phyloP scores from a whole-genome alignment of 2,797 vertebrate genomes.

The Chiroxiphia lanceolata region DNA sequence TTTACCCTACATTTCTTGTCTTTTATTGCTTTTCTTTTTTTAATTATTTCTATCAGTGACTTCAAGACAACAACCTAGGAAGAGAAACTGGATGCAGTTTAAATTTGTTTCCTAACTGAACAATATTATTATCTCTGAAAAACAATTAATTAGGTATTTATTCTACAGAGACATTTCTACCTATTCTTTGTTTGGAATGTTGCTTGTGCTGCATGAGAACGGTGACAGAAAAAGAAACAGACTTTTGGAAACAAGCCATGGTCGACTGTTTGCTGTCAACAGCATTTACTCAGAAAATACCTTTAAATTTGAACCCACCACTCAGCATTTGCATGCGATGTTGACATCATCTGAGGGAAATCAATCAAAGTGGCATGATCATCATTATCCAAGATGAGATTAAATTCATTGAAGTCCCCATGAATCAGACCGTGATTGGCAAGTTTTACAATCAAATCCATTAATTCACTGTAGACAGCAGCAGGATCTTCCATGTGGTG shows the following conservation, averaged over 20 bases:
- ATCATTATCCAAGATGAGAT: slow-evolving; percentile 90
- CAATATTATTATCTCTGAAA: neutral
- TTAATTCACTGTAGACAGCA: slow-evolving; percentile 89
- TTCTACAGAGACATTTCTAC: neutral
- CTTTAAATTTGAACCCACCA: slow-evolving; percentile 78
- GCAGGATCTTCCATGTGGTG: slow-evolving; percentile 87
- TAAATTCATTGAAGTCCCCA: slow-evolving; percentile 98
- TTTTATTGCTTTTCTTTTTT: neutral
- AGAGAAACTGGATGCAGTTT: neutral
- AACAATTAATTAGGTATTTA: neutral
- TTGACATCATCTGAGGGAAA: slow-evolving; percentile 98
- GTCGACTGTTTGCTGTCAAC: neutral
- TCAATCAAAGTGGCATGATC: slow-evolving; percentile 95
- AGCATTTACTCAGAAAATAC: neutral
- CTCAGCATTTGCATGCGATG: slow-evolving; percentile 92
- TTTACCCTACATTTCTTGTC: neutral
- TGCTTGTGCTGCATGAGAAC: neutral
- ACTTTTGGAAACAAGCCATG: neutral
- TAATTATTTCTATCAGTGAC: neutral
- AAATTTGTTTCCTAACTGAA: neutral
- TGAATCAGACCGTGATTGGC: slow-evolving; percentile 95
- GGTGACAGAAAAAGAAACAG: neutral
- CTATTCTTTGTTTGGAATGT: neutral
- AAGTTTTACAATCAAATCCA: slow-evolving; percentile 95
- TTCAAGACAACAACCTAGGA: neutral